These are phyloP conservation scores for Steinernema hermaphroditum DNA, from an alignment of 2,888 invertebrate species.

Conservation along the genomic window DNA sequence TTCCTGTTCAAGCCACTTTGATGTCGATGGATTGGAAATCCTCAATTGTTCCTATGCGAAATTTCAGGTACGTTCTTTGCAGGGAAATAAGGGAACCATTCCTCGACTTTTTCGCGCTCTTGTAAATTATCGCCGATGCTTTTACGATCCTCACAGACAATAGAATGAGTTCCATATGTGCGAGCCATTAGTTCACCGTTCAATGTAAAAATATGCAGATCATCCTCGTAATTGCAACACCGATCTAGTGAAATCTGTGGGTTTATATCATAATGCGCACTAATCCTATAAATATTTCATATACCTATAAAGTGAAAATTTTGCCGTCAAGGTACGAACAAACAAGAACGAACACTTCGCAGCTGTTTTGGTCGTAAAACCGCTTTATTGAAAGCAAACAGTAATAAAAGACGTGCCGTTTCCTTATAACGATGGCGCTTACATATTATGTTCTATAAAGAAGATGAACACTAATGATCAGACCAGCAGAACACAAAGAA, in stretches of 20 bases:
- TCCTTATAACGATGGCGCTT: no score
- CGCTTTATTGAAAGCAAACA: constrained; percentile 5
- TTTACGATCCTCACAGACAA: constrained; percentile 1
- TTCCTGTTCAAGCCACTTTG: constrained; percentile 11
- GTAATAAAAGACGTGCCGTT: no score
- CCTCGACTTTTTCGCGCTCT: neutral
- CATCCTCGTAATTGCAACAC: no score
- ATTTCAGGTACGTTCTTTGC: neutral
- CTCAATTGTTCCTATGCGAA: constrained; percentile 12
- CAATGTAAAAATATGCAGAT: neutral
- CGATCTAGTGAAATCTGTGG: no score
- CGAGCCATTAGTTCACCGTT: neutral
- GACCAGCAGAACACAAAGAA: no score
- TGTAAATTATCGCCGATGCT: constrained; percentile 3
- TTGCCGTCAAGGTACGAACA: no score
- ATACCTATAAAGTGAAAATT: no score
- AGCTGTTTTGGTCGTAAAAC: constrained; percentile 21
- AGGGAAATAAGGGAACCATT: no score
- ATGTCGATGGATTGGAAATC: constrained; percentile 1
- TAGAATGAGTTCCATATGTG: constrained; percentile 15
- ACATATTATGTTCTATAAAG: no score
- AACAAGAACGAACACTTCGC: neutral
- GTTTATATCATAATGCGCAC: no score
- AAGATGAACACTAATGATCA: no score
- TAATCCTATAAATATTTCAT: no score